These are phyloP conservation scores for Sphaeramia orbicularis DNA, from an alignment of 2,797 vertebrate genomes.

Conservation along the genomic window DNA sequence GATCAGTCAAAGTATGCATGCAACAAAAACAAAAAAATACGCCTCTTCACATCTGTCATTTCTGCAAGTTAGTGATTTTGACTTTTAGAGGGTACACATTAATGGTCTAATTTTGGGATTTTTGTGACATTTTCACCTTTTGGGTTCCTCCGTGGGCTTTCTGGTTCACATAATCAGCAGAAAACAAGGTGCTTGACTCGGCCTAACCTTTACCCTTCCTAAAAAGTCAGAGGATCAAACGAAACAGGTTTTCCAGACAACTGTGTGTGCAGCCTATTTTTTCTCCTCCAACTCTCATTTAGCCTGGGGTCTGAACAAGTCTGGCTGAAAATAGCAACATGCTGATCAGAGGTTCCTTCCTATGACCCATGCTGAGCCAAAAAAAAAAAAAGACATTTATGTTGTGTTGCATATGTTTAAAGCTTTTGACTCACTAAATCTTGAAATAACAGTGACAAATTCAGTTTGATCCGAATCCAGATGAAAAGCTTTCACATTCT, in stretches of 20 bases:
- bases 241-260: slow-evolving; percentile 44
- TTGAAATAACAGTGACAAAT: slow-evolving; percentile 16
- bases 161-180: slow-evolving; percentile 12
- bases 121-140: slow-evolving; percentile 8
- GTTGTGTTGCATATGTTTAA: slow-evolving; percentile 27
- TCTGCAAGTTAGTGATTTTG: neutral
- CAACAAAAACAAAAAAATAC: neutral
- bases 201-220: slow-evolving; percentile 49
- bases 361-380: slow-evolving; percentile 27
- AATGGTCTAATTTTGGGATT: neutral
- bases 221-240: slow-evolving; percentile 51
- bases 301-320: slow-evolving; percentile 51
- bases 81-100: neutral
- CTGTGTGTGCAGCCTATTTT: slow-evolving; percentile 21
- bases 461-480: slow-evolving; percentile 11
- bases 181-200: slow-evolving; percentile 41
- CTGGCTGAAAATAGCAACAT: slow-evolving; percentile 70
- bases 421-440: slow-evolving; percentile 8
- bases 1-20: too few relatives aligned
- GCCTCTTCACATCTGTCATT: neutral
- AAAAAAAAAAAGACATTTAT: slow-evolving; percentile 8
- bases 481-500: slow-evolving; percentile 22
- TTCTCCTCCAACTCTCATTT: slow-evolving; percentile 38
- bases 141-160: neutral
- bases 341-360: slow-evolving; percentile 44